These are phyloP conservation scores for Centropyge bicolor DNA, from an alignment of 2,797 vertebrate genomes.

Conservation along the genomic window DNA sequence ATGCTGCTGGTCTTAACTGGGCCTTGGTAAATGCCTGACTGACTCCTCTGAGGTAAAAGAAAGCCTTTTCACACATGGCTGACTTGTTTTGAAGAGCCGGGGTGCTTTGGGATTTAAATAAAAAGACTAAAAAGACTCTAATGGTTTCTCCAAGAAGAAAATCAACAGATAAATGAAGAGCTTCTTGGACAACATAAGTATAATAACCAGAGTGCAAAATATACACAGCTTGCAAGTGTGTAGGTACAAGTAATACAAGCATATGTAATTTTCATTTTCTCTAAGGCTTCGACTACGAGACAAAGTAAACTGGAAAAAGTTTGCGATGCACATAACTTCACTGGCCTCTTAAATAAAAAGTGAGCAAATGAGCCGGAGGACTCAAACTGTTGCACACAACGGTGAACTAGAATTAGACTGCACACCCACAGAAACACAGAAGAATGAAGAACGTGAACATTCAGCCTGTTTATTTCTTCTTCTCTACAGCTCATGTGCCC, in stretches of 20 bases:
- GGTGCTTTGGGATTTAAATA: slow-evolving; percentile 25
- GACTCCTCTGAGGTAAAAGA: slow-evolving; percentile 54
- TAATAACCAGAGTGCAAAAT: neutral
- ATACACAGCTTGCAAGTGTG: neutral
- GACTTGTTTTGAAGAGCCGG: slow-evolving; percentile 33
- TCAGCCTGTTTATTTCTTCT: neutral
- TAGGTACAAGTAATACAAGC: neutral
- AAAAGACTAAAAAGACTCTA: slow-evolving; percentile 22
- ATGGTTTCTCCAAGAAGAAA: slow-evolving; percentile 27
- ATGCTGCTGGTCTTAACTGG: slow-evolving; percentile 21
- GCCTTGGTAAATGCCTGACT: slow-evolving; percentile 49
- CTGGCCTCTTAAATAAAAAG: slow-evolving; percentile 1
- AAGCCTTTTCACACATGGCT: slow-evolving; percentile 56
- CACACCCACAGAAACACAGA: neutral
- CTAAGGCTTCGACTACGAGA: neutral
- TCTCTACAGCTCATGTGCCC: neutral
- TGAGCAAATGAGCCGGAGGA: slow-evolving; percentile 6
- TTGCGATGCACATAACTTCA: neutral
- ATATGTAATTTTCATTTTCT: slow-evolving; percentile 14
- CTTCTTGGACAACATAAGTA: neutral
- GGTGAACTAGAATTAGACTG: neutral
- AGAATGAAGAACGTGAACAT: neutral
- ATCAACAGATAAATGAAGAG: slow-evolving; percentile 17
- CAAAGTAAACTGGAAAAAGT: slow-evolving; percentile 8
- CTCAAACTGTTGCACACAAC: neutral